These are phyloP conservation scores for Agrotis segetum DNA, from an alignment of 2,888 invertebrate genomes.

Conservation along the genomic window DNA sequence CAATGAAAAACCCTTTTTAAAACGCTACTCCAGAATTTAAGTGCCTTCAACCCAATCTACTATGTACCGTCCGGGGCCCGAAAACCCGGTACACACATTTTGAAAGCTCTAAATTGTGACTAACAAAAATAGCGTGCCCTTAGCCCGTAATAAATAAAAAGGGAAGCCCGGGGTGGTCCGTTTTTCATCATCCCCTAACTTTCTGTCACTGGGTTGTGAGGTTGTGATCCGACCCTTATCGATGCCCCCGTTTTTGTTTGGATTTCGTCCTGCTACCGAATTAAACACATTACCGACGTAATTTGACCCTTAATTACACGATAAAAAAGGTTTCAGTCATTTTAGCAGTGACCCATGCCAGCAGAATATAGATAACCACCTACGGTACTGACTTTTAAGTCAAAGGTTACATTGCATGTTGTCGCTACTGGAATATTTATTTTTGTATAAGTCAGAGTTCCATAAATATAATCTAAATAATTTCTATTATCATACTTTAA, in stretches of 20 bases:
- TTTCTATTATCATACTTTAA: too few relatives aligned
- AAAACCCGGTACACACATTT: slow-evolving; percentile 37
- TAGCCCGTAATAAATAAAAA: slow-evolving; percentile 57
- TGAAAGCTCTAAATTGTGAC: slow-evolving; percentile 43
- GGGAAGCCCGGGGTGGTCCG: slow-evolving; percentile 28
- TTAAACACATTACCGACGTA: slow-evolving; percentile 30
- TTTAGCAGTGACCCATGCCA: too few relatives aligned
- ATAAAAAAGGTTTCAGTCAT: background rate
- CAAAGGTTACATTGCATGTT: too few relatives aligned
- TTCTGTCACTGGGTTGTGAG: slow-evolving; percentile 45
- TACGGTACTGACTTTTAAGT: too few relatives aligned
- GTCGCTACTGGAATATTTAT: too few relatives aligned
- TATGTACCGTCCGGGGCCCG: slow-evolving; percentile 28
- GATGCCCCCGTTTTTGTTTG: slow-evolving; percentile 42
- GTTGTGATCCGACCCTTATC: slow-evolving; percentile 45
- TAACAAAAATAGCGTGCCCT: slow-evolving; percentile 56
- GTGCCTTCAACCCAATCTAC: slow-evolving; percentile 38
- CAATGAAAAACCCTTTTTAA: slow-evolving; percentile 17
- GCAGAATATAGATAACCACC: too few relatives aligned
- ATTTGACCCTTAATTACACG: slow-evolving; percentile 2
- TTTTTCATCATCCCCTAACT: slow-evolving; percentile 54
- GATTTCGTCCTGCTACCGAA: slow-evolving; percentile 27
- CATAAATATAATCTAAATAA: too few relatives aligned
- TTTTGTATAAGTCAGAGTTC: too few relatives aligned
- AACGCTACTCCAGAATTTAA: slow-evolving; percentile 14